Percentiles rank a stretch among this genome's conserved stretches.
These are phyloP conservation scores for Cynodonichthys magdalenae DNA, from an alignment of 2,797 vertebrate species.

Conservation along the genomic window DNA sequence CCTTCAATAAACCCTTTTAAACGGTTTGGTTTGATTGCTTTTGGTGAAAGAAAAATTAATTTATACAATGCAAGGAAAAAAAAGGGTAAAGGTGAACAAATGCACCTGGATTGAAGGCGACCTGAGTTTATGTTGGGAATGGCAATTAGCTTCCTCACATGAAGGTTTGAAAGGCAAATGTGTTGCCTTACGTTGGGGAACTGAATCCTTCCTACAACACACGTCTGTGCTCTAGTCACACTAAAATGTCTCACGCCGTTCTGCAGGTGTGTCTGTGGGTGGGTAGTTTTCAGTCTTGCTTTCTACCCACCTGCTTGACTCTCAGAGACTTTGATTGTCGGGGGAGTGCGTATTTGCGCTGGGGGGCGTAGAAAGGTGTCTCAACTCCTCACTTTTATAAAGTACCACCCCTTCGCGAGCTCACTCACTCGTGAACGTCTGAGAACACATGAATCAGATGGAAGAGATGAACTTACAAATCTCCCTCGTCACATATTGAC, in stretches of 20 bases:
- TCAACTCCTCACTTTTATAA: slow-evolving; percentile 44
- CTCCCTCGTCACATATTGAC: slow-evolving; percentile 61
- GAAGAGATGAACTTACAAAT: slow-evolving; percentile 65
- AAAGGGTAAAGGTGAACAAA: slow-evolving; percentile 13
- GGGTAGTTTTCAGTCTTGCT: slow-evolving; percentile 54
- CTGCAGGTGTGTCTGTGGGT: slow-evolving; percentile 60
- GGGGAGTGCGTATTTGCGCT: slow-evolving; percentile 55
- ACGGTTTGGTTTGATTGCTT: not conserved
- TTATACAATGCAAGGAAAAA: not conserved
- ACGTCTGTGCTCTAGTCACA: slow-evolving; percentile 48
- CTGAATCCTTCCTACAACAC: slow-evolving; percentile 50
- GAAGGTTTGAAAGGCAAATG: slow-evolving; percentile 48
- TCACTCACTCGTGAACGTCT: slow-evolving; percentile 57
- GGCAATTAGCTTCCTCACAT: slow-evolving; percentile 48
- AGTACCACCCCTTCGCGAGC: slow-evolving; percentile 48
- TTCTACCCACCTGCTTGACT: slow-evolving; percentile 64
- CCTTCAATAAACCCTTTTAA: not conserved
- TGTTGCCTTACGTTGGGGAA: slow-evolving; percentile 44
- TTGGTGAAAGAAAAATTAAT: slow-evolving; percentile 16
- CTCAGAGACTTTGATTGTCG: slow-evolving; percentile 63
- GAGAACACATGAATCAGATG: slow-evolving; percentile 70
- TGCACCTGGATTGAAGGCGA: slow-evolving; percentile 27
- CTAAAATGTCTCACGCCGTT: slow-evolving; percentile 46
- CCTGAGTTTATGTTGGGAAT: slow-evolving; percentile 48
- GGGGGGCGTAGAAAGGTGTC: slow-evolving; percentile 56